These are phyloP conservation scores for Lottia scabra DNA, from an alignment of 2,888 invertebrate genomes.

Conservation along the genomic window DNA sequence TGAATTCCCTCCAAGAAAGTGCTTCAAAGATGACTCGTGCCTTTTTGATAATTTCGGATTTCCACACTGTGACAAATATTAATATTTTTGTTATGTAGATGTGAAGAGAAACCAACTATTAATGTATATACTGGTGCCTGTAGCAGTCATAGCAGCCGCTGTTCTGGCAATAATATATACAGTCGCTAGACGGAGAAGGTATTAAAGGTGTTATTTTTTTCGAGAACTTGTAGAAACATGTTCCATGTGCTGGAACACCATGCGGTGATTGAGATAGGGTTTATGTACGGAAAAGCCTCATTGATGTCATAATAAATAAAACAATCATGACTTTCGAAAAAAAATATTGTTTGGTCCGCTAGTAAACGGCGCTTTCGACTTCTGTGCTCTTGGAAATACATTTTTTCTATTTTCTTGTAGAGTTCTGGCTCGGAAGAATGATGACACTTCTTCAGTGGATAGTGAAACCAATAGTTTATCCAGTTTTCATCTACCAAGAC, in stretches of 20 bases:
- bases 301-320: no score
- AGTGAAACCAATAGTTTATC: neutral
- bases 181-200: neutral
- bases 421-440: neutral
- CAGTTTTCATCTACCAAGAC: neutral
- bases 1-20: no score
- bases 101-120: neutral
- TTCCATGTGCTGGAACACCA: no score
- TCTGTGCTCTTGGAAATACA: neutral
- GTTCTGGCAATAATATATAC: neutral
- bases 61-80: no score
- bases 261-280: no score
- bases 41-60: no score
- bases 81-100: neutral
- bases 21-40: no score
- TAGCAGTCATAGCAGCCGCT: neutral
- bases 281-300: no score
- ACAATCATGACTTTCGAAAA: no score
- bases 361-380: no score
- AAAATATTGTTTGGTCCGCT: no score
- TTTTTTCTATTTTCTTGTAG: neutral
- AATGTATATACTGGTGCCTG: neutral
- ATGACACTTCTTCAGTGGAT: neutral
- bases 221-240: no score
- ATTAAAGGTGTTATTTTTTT: neutral